A percentile compares a stretch with the other conserved stretches of the same genome.
phyloP scores from a whole-genome alignment of 2,888 invertebrate genomes.

The Sinotaia quadrata region DNA sequence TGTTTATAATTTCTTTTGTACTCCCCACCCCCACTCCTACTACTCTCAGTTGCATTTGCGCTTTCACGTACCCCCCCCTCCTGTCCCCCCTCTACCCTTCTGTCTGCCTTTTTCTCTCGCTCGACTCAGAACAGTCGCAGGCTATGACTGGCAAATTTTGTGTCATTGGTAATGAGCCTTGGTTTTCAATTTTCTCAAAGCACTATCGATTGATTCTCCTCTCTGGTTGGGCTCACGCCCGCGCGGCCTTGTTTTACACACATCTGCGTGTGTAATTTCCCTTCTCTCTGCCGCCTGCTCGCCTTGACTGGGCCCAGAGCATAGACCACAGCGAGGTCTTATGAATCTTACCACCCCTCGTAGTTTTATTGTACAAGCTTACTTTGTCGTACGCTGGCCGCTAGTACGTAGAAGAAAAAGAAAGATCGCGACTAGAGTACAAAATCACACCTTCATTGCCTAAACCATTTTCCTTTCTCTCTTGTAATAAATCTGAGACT shows the following conservation, averaged over 20 bases:
- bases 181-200: constrained; percentile 28
- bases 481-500: constrained; percentile 34
- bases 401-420: constrained; percentile 13
- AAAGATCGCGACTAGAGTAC: constrained; percentile 5
- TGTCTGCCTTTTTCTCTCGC: constrained; percentile 14
- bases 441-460: constrained; percentile 29
- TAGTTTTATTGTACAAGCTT: constrained; percentile 10
- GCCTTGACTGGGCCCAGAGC: neutral
- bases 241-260: constrained; percentile 14
- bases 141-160: constrained; percentile 28
- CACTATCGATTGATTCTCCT: constrained; percentile 2
- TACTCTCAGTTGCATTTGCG: neutral
- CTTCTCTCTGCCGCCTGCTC: constrained; percentile 12
- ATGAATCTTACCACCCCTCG: neutral
- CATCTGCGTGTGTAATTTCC: constrained; percentile 25
- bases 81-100: constrained; percentile 5
- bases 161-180: constrained; percentile 26
- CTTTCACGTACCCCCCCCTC: neutral
- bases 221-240: constrained; percentile 12
- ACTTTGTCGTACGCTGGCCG: neutral
- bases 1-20: too few species aligned
- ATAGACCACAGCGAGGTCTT: neutral
- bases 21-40: neutral
- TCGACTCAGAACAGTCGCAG: constrained; percentile 7
- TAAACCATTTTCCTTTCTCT: constrained; percentile 18